A percentile compares a stretch with the other conserved stretches of the same genome.
phyloP scores from a whole-genome alignment of 2,888 invertebrate species.

The Lymantria monacha region DNA sequence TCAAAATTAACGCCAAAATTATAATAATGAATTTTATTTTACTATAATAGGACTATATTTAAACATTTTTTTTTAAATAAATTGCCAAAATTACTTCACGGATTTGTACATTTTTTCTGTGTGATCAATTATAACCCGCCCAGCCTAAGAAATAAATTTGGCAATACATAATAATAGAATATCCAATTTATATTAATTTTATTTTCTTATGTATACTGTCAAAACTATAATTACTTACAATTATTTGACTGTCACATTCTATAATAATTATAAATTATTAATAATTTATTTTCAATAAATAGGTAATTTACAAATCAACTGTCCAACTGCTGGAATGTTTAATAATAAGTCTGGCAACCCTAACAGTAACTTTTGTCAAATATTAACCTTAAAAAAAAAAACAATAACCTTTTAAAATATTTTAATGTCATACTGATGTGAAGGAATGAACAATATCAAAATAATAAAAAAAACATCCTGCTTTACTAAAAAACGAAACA shows the following conservation, averaged over 20 bases:
- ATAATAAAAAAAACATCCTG: no score
- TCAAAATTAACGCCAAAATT: neutral
- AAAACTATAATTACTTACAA: constrained; percentile 18
- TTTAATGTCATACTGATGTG: no score
- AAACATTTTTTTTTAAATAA: constrained; percentile 31
- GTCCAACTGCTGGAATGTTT: no score
- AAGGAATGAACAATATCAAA: no score
- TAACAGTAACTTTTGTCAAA: no score
- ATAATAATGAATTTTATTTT: constrained; percentile 31
- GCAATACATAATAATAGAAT: constrained; percentile 34
- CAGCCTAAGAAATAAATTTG: constrained; percentile 66
- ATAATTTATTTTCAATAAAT: constrained; percentile 2
- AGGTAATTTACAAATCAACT: no score
- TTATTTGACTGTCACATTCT: constrained; percentile 24
- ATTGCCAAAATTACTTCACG: constrained; percentile 59
- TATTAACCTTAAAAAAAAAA: no score
- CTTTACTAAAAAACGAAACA: no score
- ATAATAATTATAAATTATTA: constrained; percentile 20
- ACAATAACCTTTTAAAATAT: no score
- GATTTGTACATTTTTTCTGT: constrained; percentile 36
- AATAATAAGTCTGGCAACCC: no score
- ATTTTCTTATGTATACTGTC: constrained; percentile 13
- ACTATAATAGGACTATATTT: constrained; percentile 31
- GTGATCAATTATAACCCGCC: constrained; percentile 50
- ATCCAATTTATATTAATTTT: constrained; percentile 27